A percentile compares a stretch with the other conserved stretches of the same genome.
phyloP scores from a whole-genome alignment of 1,140 invertebrate genomes.

The Oryctes rhinoceros region DNA sequence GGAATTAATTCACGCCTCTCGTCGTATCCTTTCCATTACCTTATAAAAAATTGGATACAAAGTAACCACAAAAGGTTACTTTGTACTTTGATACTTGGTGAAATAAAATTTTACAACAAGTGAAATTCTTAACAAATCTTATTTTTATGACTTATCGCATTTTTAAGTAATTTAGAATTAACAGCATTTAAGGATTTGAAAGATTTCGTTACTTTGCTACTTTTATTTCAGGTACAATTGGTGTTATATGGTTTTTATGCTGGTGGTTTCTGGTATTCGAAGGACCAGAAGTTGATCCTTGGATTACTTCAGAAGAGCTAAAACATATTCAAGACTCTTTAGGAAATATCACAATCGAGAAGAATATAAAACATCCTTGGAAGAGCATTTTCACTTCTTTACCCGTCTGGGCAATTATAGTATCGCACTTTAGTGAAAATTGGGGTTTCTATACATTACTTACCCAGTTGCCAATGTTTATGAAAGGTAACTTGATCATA shows the following conservation, averaged over 20 bases:
- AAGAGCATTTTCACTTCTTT: slow-evolving; percentile 79
- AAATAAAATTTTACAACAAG: too few species aligned
- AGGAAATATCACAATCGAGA: slow-evolving; percentile 56
- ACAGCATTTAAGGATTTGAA: slow-evolving; percentile 50
- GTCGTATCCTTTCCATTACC: too few species aligned
- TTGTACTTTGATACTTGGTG: too few species aligned
- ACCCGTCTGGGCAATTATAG: slow-evolving; percentile 90
- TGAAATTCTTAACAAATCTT: too few species aligned
- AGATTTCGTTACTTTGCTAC: too few species aligned
- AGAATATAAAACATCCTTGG: slow-evolving; percentile 77
- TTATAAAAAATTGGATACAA: too few species aligned
- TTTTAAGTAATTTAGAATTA: neutral
- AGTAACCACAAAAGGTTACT: too few species aligned
- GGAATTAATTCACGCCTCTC: too few species aligned
- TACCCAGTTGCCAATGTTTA: slow-evolving; percentile 89
- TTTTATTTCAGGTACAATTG: slow-evolving; percentile 65
- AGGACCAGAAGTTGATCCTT: slow-evolving; percentile 76
- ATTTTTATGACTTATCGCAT: too few species aligned
- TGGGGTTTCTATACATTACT: slow-evolving; percentile 96
- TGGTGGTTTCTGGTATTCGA: slow-evolving; percentile 71
- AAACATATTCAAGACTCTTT: slow-evolving; percentile 74
- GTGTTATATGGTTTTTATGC: slow-evolving; percentile 71
- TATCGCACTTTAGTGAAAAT: slow-evolving; percentile 93
- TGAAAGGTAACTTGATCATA: slow-evolving; percentile 71
- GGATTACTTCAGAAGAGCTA: slow-evolving; percentile 76